Percentiles rank a stretch among this genome's conserved stretches.
Conservation (phyloP, 1,140 invertebrate species). For the Argopecten irradians region DNA sequence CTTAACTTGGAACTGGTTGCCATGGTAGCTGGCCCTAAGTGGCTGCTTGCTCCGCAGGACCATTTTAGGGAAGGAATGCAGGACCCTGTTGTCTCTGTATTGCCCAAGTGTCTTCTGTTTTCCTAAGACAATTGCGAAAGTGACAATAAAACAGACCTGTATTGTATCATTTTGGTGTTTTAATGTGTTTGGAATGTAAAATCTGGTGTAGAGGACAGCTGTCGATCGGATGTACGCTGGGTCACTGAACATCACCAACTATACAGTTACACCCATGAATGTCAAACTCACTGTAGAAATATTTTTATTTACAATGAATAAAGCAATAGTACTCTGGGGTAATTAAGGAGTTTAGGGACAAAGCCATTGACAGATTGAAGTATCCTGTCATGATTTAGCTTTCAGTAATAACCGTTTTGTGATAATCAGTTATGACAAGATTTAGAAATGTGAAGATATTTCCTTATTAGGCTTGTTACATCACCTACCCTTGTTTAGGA, state of each 20-base stretch:
- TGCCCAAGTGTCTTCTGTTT: not conserved
- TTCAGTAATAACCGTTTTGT: not conserved
- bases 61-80: not conserved
- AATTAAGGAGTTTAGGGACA: not conserved
- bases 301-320: not conserved
- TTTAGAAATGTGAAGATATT: not conserved
- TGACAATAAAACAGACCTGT: constrained; percentile 16
- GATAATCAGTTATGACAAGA: not conserved
- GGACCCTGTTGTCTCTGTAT: not conserved
- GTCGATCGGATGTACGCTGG: not conserved
- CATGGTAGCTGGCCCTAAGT: not conserved
- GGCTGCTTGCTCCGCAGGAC: not conserved
- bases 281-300: not conserved
- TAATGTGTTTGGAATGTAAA: not conserved
- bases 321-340: not conserved
- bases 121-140: constrained; percentile 8
- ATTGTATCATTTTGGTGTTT: constrained; percentile 17
- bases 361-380: constrained; percentile 8
- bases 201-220: constrained; percentile 14
- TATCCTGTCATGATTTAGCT: not conserved
- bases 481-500: not conserved
- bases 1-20: not conserved
- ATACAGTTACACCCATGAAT: not conserved
- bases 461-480: not conserved
- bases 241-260: not conserved